These are phyloP conservation scores for Clarias macrocephalus DNA, from an alignment of 2,113 vertebrate genomes.

Conservation along the genomic window DNA sequence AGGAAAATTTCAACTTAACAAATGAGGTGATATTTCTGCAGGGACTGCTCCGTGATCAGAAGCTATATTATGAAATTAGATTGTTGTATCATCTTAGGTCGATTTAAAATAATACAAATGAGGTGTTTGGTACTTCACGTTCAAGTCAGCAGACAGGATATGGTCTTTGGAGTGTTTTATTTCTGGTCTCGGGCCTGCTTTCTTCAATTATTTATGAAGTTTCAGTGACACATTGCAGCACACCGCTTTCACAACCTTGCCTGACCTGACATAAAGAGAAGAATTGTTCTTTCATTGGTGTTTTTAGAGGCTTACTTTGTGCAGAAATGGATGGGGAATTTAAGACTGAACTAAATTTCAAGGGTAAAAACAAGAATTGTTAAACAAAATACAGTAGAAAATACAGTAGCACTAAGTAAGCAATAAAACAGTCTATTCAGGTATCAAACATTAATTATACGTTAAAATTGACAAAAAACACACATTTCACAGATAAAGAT, in stretches of 20 bases:
- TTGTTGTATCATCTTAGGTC: conserved; percentile 21
- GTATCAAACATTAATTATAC: neutral
- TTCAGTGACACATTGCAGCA: conserved; percentile 39
- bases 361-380: neutral
- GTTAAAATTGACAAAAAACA: too few species aligned
- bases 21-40: conserved; percentile 3
- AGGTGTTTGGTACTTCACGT: conserved; percentile 37
- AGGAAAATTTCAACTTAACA: conserved; percentile 31
- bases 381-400: neutral
- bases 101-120: conserved; percentile 36
- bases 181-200: conserved; percentile 22
- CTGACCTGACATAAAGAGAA: conserved; percentile 30
- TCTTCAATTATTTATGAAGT: conserved; percentile 48
- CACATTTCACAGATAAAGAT: conserved; percentile 26
- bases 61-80: neutral
- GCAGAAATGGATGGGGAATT: neutral
- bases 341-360: neutral
- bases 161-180: conserved; percentile 47
- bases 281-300: conserved; percentile 20
- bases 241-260: conserved; percentile 43
- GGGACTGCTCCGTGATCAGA: conserved; percentile 12
- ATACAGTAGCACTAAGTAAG: neutral
- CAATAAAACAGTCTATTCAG: neutral
- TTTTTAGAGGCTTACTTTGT: conserved; percentile 2
- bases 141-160: conserved; percentile 32